phyloP scores from a whole-genome alignment of 2,888 invertebrate genomes.

The Megalurothrips usitatus region DNA sequence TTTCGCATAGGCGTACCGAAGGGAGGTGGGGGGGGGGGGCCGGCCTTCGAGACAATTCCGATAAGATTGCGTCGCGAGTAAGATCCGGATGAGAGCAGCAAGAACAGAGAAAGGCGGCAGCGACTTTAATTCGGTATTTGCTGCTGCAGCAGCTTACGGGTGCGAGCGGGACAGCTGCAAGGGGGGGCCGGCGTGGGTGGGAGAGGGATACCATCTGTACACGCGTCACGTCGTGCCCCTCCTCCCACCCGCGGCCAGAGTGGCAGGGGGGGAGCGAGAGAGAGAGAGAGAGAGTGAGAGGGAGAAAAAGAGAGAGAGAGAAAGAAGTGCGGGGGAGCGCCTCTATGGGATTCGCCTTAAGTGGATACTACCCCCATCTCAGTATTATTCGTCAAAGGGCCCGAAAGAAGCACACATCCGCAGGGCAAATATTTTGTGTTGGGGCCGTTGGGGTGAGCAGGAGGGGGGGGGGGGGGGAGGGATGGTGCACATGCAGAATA shows the following conservation, averaged over 20 bases:
- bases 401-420: neutral
- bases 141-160: neutral
- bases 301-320: neutral
- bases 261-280: neutral
- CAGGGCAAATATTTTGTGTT: neutral
- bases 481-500: no score
- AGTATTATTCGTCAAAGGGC: neutral
- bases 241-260: neutral
- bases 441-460: no score
- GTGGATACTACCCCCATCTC: neutral
- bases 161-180: neutral
- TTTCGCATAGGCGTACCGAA: neutral
- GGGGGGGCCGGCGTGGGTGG: neutral
- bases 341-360: neutral
- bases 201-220: neutral
- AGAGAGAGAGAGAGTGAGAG: no score
- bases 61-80: neutral
- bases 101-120: neutral
- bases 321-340: no score
- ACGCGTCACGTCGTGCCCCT: neutral
- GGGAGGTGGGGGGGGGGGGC: no score
- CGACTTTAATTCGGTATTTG: constrained; percentile 17
- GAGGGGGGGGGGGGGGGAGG: no score
- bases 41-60: neutral
- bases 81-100: neutral